Base-by-base conservation (phyloP, 2,797 vertebrate species). In the Karalla daura region DNA sequence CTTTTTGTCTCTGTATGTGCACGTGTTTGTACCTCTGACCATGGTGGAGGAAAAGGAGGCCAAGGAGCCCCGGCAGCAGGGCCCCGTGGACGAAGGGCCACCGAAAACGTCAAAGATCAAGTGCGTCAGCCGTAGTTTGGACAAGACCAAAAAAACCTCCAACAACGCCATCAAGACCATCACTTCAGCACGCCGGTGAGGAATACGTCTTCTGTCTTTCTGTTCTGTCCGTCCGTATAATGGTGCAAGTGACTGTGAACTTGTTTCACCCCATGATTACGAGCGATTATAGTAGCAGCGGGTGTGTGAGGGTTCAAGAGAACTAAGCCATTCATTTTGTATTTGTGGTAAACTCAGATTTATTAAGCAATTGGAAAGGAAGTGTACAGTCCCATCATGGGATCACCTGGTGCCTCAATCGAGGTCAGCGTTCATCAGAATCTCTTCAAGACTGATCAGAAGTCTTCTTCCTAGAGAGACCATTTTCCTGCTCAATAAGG, bases 31-130 rank as follows among this genome's bases (percentile, higher is more conserved):
- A 1, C 36, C 35, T 65, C 9, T 14, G 72, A 66, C 54, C 68
- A 89, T 89, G 87, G 43, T 87, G 74, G 84, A 84, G 37, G 62
- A 75, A 54, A 75, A 80, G 39, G 70, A 77, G 39, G 7, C 18
- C 28, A 35, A 2, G 7, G 67, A 17, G 25, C 63, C 68, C 40
- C 49, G 0, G 13, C 52, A 37, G 10, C 58, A 17, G 12, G 41
- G 14, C 36, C 56, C 67, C 2, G 20, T 1, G 0, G 32, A 43
- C 3, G 1, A 30, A 0, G 30, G 27, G 40, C 65, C 12, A 5
- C 35, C 24, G 13, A 64, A 69, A 17, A 7, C 32, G 0, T 7
- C 54, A 0, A 68, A 61, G 50, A 55, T 20, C 35, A 36, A 1
- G 23, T 7, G n/a, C 20, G 10, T 6, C 21, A 24, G 11, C 47